A percentile compares a stretch with the other conserved stretches of the same genome.
Evolutionary conservation across 2,113 vertebrate genomes (phyloP).

Genomic region (Passer domesticus): DNA sequence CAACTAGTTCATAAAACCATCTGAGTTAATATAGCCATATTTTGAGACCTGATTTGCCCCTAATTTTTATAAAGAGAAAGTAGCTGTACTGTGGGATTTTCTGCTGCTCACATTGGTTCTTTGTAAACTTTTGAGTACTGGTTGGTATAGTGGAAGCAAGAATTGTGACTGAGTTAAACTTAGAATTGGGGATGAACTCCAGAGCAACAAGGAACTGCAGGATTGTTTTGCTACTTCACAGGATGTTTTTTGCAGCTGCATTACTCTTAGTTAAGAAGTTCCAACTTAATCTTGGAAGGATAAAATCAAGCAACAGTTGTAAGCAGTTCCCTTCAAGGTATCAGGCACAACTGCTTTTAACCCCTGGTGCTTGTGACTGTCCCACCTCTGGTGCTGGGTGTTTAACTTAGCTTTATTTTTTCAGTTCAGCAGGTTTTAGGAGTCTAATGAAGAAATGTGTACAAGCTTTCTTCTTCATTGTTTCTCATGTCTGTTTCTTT

Average conservation of each 20-base stretch:
- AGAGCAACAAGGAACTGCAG: not conserved
- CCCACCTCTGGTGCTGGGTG: not conserved
- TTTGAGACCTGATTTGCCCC: not conserved
- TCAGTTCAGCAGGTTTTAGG: not conserved
- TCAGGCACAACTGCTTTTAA: not conserved
- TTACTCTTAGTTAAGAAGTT: not conserved
- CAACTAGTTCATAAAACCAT: not conserved
- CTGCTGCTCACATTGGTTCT: not conserved
- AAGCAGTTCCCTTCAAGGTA: not conserved
- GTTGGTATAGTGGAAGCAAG: not conserved
- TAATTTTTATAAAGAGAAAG: not conserved
- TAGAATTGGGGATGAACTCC: not conserved
- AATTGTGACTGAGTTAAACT: not conserved
- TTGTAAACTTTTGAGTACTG: not conserved
- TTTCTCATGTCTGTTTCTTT: slow-evolving; percentile 18
- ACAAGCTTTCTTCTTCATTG: not conserved
- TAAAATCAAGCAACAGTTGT: not conserved
- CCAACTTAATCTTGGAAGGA: not conserved
- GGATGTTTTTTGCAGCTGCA: not conserved
- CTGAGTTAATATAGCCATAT: not conserved
- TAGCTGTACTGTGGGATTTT: not conserved
- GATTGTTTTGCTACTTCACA: not conserved
- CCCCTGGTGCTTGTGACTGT: not conserved
- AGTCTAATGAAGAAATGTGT: not conserved
- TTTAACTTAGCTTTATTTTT: not conserved